Conservation (phyloP, 2,888 invertebrate species). For the Diloba caeruleocephala region DNA sequence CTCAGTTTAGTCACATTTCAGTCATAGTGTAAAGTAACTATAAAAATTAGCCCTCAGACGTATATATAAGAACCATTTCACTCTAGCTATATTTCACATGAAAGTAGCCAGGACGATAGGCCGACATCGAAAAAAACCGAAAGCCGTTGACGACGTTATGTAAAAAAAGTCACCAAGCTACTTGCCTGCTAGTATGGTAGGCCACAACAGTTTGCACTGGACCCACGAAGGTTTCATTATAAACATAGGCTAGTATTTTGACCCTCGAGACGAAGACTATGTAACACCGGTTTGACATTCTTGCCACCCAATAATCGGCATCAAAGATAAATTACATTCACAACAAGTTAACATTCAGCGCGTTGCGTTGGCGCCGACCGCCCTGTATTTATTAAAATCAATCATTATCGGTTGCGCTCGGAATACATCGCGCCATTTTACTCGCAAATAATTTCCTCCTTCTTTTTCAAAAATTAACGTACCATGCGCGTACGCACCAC, state of each 20-base stretch:
- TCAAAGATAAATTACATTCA: conserved; percentile 40
- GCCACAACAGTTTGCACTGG: too few relatives aligned
- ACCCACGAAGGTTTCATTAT: too few relatives aligned
- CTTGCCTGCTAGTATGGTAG: too few relatives aligned
- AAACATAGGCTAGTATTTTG: not conserved
- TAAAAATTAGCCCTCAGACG: too few relatives aligned
- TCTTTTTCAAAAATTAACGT: conserved; percentile 70
- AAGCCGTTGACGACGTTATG: too few relatives aligned
- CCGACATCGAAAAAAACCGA: too few relatives aligned
- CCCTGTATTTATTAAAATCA: conserved; percentile 77
- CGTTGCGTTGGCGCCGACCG: conserved; percentile 48
- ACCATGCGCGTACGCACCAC: conserved; percentile 77
- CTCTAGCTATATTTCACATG: too few relatives aligned
- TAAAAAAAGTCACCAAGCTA: too few relatives aligned
- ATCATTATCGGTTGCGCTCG: conserved; percentile 63
- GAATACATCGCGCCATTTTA: conserved; percentile 66
- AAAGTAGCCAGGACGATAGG: too few relatives aligned
- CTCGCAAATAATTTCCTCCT: conserved; percentile 66
- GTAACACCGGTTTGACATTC: conserved; percentile 41
- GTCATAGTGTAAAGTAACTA: too few relatives aligned
- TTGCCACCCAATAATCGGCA: conserved; percentile 39
- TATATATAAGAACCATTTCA: too few relatives aligned
- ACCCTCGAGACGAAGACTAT: conserved; percentile 30
- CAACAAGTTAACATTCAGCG: conserved; percentile 32
- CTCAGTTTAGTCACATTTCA: too few relatives aligned